Conservation (phyloP, 2,113 vertebrate genomes). For the Petroica traversi region DNA sequence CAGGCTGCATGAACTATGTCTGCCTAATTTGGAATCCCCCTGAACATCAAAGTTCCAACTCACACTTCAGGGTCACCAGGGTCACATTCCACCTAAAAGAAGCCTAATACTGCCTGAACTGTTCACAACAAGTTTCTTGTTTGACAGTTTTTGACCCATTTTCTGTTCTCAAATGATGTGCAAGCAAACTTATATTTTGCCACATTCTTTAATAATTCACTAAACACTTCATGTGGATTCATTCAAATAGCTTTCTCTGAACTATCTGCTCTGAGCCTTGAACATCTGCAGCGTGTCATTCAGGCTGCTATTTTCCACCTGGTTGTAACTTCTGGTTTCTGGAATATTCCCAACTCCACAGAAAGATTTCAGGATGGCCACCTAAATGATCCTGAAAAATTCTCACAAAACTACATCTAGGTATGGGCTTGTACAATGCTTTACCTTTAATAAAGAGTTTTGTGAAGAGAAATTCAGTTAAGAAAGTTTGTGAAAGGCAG, state of each 20-base stretch:
- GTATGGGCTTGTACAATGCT: neutral
- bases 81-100: constrained; percentile 47
- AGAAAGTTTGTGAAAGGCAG: neutral
- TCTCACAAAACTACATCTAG: neutral
- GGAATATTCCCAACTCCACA: neutral
- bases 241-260: neutral
- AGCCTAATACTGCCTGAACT: neutral
- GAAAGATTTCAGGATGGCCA: neutral
- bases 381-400: neutral
- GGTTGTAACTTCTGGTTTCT: neutral
- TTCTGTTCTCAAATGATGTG: neutral
- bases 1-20: neutral
- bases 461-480: neutral
- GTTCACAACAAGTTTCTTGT: constrained; percentile 1
- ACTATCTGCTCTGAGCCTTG: neutral
- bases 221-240: neutral
- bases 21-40: neutral
- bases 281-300: neutral
- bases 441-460: neutral
- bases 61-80: constrained; percentile 37
- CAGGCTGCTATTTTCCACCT: neutral
- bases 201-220: constrained; percentile 3
- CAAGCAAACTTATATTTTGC: constrained; percentile 6
- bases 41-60: constrained; percentile 49
- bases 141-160: neutral